Evolutionary conservation across 1,140 invertebrate genomes (phyloP), one percentile per base, ranked within the genome.

Genomic region (Mamestra configurata): DNA sequence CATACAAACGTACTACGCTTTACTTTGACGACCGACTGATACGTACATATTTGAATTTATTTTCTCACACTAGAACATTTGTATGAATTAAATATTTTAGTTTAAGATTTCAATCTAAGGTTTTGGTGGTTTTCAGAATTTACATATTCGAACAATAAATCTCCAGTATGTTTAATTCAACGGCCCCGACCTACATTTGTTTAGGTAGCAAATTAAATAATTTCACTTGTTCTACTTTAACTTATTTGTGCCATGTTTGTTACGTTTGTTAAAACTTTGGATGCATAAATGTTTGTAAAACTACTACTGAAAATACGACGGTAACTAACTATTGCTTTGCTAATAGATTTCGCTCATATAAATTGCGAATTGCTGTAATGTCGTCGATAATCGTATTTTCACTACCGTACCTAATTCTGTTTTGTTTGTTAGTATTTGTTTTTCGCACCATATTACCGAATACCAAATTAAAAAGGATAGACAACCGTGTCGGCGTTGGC

Each of bases 81-180:
- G 35, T 13, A 68, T 68, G 27, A 24, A 61, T 31, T 1, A 35
- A 61, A 61, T 31, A n/a, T 61, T 35, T 35, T 20, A n/a, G 11
- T 18, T 4, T 20, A 53, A n/a, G 49, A 24, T 55, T 55, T 55
- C 20, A 8, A 37, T 37, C 24, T 31, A 31, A 61, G 31, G 59
- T 37, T 27, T 70, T 49, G 20, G 66, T 40, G 66, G 35, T 66
- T 66, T 66, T 40, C 31, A 43, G 27, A 4, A 70, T 70, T 70
- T 49, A 49, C 66, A 70, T 70, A 15, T 49, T 27, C 13, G 24
- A 49, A 46, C 66, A 70, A 70, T 70, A 70, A 70, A 27, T 70
- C 40, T 70, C 49, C 18, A 49, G 66, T 70, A 70, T 70, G 66
- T 70, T 70, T 70, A 70, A 70, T 70, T 70, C 66, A 70, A 27